These are phyloP conservation scores for Urocynchramus pylzowi DNA, from an alignment of 2,113 vertebrate species.

Conservation along the genomic window DNA sequence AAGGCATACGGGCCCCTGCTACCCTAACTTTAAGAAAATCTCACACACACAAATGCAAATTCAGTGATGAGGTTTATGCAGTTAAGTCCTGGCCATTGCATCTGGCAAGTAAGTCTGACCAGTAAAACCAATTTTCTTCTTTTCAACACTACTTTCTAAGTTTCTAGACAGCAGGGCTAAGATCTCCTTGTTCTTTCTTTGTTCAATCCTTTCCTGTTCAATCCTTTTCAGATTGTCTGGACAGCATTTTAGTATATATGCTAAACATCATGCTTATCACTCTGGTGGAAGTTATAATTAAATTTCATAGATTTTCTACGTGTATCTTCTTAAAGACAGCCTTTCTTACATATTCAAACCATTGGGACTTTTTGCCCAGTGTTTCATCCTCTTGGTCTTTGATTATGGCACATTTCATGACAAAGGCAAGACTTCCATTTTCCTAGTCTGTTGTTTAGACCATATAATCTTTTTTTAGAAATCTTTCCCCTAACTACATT, in stretches of 20 bases:
- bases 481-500: background rate
- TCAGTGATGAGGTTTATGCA: background rate
- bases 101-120: background rate
- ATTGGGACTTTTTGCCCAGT: background rate
- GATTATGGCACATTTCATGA: background rate
- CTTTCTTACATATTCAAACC: background rate
- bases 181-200: background rate
- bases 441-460: background rate
- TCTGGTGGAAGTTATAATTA: background rate
- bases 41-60: background rate
- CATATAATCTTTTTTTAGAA: background rate
- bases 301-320: background rate
- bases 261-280: background rate
- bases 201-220: no score
- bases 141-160: background rate
- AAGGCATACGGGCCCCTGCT: rapidly evolving
- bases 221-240: background rate
- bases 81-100: background rate
- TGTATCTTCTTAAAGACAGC: background rate
- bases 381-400: background rate
- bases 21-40: background rate
- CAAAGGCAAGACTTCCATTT: background rate
- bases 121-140: background rate
- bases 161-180: background rate
- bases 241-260: background rate